A percentile compares a stretch with the other conserved stretches of the same genome.
Conservation (phyloP, 2,113 vertebrate species). For the Tyrannus savana region DNA sequence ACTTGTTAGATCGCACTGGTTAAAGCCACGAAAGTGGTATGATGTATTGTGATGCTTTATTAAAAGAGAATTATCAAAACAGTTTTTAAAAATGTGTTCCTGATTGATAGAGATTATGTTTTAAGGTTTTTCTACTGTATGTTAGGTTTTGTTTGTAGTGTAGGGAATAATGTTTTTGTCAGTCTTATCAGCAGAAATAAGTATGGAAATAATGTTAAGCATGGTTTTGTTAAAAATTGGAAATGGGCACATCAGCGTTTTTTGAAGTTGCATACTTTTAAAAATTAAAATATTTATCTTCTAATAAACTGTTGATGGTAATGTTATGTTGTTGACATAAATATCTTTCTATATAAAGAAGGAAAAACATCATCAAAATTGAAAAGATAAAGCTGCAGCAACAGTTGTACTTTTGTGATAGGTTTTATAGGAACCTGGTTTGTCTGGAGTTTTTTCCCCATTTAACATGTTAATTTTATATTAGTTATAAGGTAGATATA, state of each 20-base stretch:
- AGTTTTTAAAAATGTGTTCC: neutral
- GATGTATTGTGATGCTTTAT: neutral
- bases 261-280: neutral
- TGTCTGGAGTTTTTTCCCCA: neutral
- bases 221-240: neutral
- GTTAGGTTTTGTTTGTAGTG: neutral
- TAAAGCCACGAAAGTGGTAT: slow-evolving; percentile 16
- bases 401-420: neutral
- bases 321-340: neutral
- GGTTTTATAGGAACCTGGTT: neutral
- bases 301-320: neutral
- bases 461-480: neutral
- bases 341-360: neutral
- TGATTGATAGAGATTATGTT: neutral
- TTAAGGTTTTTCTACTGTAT: neutral
- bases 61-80: neutral
- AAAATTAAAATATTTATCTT: neutral
- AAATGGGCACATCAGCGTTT: neutral
- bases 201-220: neutral
- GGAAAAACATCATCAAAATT: neutral
- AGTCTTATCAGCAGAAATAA: slow-evolving; percentile 7
- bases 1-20: neutral
- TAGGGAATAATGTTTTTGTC: neutral
- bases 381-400: neutral
- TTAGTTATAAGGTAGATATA: neutral